Evolutionary conservation across 2,888 invertebrate genomes (phyloP).

Genomic region (Chrysolina americana): DNA sequence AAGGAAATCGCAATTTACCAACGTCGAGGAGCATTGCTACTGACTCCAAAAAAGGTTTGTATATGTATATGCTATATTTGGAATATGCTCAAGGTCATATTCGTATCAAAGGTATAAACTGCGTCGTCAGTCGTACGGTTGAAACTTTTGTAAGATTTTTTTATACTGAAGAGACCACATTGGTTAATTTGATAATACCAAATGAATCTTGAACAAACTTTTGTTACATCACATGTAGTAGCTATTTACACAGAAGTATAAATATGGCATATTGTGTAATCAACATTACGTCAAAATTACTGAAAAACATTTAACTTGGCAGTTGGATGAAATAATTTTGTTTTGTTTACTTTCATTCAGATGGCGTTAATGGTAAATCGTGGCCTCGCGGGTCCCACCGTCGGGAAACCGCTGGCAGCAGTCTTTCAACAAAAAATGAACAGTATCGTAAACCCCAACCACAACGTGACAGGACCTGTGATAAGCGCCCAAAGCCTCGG

Average conservation of each 20-base stretch:
- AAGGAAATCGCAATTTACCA: conserved; percentile 79
- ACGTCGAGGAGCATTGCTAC: conserved; percentile 79
- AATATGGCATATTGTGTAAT: no score
- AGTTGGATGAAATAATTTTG: no score
- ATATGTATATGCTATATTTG: not conserved
- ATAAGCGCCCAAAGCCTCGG: conserved; percentile 82
- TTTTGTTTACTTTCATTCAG: conserved; percentile 57
- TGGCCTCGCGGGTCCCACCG: conserved; percentile 76
- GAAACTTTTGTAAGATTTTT: no score
- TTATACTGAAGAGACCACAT: no score
- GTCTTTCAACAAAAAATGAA: conserved; percentile 74
- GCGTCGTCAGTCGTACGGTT: no score
- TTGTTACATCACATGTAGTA: no score
- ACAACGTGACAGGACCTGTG: conserved; percentile 78
- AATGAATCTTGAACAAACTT: no score
- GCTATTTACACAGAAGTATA: no score
- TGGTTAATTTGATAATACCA: no score
- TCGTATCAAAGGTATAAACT: not conserved
- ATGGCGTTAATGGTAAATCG: conserved; percentile 73
- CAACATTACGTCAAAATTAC: no score
- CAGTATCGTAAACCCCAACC: conserved; percentile 79
- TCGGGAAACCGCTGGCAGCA: conserved; percentile 75
- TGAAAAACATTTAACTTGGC: no score
- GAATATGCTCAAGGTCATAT: not conserved
- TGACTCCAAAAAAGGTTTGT: conserved; percentile 85